Base-by-base conservation (phyloP, 2,113 vertebrate genomes). In the Mandrillus leucophaeus region DNA sequence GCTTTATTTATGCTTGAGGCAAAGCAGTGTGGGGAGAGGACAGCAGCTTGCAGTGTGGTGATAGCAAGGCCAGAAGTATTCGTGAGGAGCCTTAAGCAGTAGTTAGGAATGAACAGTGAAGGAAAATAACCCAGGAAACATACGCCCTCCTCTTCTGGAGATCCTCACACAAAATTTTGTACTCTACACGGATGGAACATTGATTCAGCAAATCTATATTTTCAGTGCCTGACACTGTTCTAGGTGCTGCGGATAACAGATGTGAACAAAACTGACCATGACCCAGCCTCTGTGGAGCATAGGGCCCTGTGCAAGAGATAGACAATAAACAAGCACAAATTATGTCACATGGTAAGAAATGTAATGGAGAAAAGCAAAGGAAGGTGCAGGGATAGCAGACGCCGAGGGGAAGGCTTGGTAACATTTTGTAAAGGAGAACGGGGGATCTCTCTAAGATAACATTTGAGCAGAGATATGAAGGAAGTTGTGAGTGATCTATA, bases 381-480 rank as follows among this genome's bases (percentile, higher is more conserved):
- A 1, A 7, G 8, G 48, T 8, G 2, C 25, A 43, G 81, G 30
- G 9, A 27, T 6, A 38, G 57, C 10, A 68, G 80, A 40, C 61
- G 25, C 68, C 43, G 12, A 17, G 45, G 16, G 25, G n/a, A 64
- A 11, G 8, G 5, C 20, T 85, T 7, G 6, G 30, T 48, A 38
- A 52, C 50, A n/a, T 59, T 90, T 95, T 66, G 32, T 52, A 17
- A 79, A 90, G 61, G 48, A 92, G 18, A 75, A 16, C 4, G 18
- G 22, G 4, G 9, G 27, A 32, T 5, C 45, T 81, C 61, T 55
- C n/a, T 92, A 85, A 85, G 83, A 82, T 64, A 81, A 80, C 43
- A 82, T 96, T 75, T 97, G 76, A 88, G 55, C 50, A 82, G 30
- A 85, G 40, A 95, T 66, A 45, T 79, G 64, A 86, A 95, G 94